Evolutionary conservation across 2,888 invertebrate genomes (phyloP), one percentile per base, ranked within the genome.

Genomic region (Phaedon cochleariae): DNA sequence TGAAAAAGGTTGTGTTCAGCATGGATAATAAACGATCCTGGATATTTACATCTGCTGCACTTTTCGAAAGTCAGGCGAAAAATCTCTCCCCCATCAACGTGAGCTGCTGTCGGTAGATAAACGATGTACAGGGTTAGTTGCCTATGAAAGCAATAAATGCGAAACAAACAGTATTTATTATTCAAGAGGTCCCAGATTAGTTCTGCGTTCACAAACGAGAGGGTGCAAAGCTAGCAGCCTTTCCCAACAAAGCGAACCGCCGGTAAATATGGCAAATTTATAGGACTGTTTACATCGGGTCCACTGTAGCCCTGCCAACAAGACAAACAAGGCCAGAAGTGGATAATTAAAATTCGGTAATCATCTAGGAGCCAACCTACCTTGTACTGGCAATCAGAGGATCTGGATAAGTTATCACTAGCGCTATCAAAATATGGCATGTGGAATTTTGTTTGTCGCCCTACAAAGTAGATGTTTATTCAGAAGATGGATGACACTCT

Each of bases 111-210:
- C 15, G n/a, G 41, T 41, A 12, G 15, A 41, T 41, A n/a, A 41
- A 41, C 41, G 41, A 41, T 41, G 2, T 4, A 7, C 15, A 34
- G 26, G 29, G 41, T 48, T 48, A 65, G 63, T 55, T 64, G 59
- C 49, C 58, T 60, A 46, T 54, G 55, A 55, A 63, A 58, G 69
- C 71, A 77, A 80, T 80, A 80, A 79, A 80, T 79, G 78, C 76
- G 75, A 73, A 79, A 78, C 77, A 80, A 80, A 81, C 81, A 79
- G 78, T 79, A 79, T 81, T 77, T 78, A 81, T 80, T 80, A 81
- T 81, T 81, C 78, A 81, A 73, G 71, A 73, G 72, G 63, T 67
- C 69, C 77, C 74, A 79, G 79, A 81, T 81, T 81, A 80, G 79
- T 77, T 80, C 78, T 61, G 62, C 61, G 63, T 63, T 63, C 51